A percentile compares a stretch with the other conserved stretches of the same genome.
Evolutionary conservation across 2,888 invertebrate genomes (phyloP).

Genomic region (Clusia tigrina): DNA sequence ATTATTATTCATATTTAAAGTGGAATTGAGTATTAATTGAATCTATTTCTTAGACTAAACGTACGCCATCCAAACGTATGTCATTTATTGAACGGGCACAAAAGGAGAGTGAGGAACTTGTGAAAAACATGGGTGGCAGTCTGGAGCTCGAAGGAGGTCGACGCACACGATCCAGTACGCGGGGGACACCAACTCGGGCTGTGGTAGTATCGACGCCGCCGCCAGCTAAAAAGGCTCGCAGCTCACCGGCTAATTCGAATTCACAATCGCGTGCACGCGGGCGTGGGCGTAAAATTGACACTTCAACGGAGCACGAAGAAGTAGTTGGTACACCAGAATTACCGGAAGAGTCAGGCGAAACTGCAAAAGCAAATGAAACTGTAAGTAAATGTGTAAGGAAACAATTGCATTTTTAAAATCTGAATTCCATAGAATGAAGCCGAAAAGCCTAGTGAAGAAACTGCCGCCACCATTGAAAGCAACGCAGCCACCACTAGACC

Average conservation of each 20-base stretch:
- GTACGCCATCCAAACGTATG: conserved; percentile 61
- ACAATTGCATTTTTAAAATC: not conserved
- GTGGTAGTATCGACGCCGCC: conserved; percentile 56
- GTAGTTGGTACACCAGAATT: conserved; percentile 2
- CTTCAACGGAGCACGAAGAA: conserved; percentile 38
- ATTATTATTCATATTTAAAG: too few species aligned
- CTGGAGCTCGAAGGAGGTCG: conserved; percentile 61
- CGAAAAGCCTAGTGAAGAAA: conserved; percentile 37
- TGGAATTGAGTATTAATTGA: too few species aligned
- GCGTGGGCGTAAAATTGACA: conserved; percentile 47
- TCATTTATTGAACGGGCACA: conserved; percentile 62
- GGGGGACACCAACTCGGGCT: conserved; percentile 56
- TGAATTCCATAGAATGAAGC: conserved; percentile 31
- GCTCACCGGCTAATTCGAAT: conserved; percentile 46
- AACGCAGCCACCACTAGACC: conserved; percentile 27
- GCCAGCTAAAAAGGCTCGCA: conserved; percentile 57
- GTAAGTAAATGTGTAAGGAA: conserved; percentile 31
- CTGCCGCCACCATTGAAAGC: conserved; percentile 37
- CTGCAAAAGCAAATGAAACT: conserved; percentile 24
- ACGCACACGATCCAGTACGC: conserved; percentile 62
- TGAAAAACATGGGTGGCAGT: conserved; percentile 62
- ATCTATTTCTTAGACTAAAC: conserved; percentile 47
- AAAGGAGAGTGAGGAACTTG: conserved; percentile 62
- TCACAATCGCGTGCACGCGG: conserved; percentile 43
- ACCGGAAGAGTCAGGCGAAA: conserved; percentile 21